Evolutionary conservation across 2,888 invertebrate species (phyloP), one percentile per base, ranked within the genome.

Genomic region (Tenthredo notha): DNA sequence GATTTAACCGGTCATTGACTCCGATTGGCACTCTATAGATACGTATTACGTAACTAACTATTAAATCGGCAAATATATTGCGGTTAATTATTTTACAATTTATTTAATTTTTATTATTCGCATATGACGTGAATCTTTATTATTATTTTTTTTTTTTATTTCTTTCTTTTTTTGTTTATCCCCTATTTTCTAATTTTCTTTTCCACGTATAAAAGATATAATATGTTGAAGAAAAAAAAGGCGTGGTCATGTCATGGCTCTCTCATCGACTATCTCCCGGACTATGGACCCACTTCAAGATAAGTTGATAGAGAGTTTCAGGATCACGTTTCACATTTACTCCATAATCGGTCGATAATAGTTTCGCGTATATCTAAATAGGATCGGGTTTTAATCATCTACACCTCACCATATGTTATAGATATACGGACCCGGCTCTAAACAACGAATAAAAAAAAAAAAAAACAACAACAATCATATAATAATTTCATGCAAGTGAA

Each of bases 311-410:
- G 58, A 58, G 80, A 80, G 80, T 80, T 80, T 40, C 58, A 58
- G 10, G 80, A 80, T 80, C 80, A 80, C 80, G 80, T 80, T 80
- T 80, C 80, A 80, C 80, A 80, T 80, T 80, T 80, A 80, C 80
- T 61, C 80, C 80, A 80, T 77, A 77, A 77, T 77, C 50, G 77
- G 29, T 50, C 50, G 77, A 54, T 77, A 54, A 77, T 50, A 77
- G 77, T 54, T 77, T 50, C 33, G 29, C 29, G 7, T 29, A 37
- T 67, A 77, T 77, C 75, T 75, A 47, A 47, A 75, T 47, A 75
- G 70, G 29, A 33, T 33, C 70, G 37, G 43, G 72, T 40, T 43
- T 74, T 40, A 2, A 12, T 25, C 6, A n/a, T n/a, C 7, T 54
- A 54, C n/a, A 54, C 50, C n/a, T 18, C 7, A 5, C n/a, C 10